Evolutionary conservation across 2,888 invertebrate genomes (phyloP).

Genomic region (Leucania comma): DNA sequence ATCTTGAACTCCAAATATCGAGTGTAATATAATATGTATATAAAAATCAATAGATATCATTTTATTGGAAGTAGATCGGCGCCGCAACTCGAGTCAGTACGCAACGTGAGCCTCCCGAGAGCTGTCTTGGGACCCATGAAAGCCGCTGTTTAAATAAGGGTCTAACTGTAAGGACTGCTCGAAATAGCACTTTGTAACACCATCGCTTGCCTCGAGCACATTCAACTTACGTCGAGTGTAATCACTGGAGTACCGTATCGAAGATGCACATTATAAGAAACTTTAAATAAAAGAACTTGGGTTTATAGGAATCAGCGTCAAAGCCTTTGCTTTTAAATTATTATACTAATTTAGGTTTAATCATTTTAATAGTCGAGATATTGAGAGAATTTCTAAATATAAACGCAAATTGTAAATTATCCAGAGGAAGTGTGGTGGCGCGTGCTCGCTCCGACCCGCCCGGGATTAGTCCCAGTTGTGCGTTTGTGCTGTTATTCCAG

Average conservation of each 20-base stretch:
- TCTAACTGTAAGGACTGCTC: conserved; percentile 64
- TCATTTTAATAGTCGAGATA: conserved; percentile 54
- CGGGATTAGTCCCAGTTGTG: conserved; percentile 84
- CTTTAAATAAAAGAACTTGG: conserved; percentile 9
- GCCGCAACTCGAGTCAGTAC: conserved; percentile 68
- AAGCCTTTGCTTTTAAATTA: conserved; percentile 23
- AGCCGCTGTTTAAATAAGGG: conserved; percentile 70
- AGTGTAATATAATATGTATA: conserved; percentile 63
- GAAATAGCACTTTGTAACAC: conserved; percentile 63
- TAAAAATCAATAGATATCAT: conserved; percentile 65
- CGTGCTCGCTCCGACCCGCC: conserved; percentile 80
- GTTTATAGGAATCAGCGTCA: conserved; percentile 13
- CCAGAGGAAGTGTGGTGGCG: conserved; percentile 75
- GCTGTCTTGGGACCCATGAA: conserved; percentile 71
- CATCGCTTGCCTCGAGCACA: conserved; percentile 58
- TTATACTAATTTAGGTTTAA: conserved; percentile 36
- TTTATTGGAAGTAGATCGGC: conserved; percentile 65
- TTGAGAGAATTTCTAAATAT: conserved; percentile 75
- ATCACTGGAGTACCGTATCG: conserved; percentile 45
- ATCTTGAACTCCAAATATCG: conserved; percentile 35
- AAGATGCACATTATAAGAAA: conserved; percentile 40
- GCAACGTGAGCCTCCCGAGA: conserved; percentile 72
- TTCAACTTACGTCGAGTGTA: conserved; percentile 56
- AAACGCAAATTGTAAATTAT: conserved; percentile 84
- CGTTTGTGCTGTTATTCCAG: conserved; percentile 81